Evolutionary conservation across 2,888 invertebrate species (phyloP).

Genomic region (Melieria picta): DNA sequence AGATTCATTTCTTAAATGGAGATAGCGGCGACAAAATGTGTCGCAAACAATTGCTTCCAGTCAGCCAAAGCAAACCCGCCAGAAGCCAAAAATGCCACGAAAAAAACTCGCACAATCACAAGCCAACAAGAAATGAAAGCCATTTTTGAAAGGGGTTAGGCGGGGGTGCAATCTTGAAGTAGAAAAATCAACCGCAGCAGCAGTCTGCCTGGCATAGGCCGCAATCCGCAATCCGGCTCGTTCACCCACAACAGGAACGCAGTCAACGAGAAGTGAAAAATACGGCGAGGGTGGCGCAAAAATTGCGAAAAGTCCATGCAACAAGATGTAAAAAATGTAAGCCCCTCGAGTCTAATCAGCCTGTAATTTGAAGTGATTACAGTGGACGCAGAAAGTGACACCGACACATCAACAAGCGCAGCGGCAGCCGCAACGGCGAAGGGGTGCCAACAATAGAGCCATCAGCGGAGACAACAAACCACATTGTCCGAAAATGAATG

Average conservation of each 20-base stretch:
- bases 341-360: constrained; percentile 49
- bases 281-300: constrained; percentile 23
- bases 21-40: constrained; percentile 46
- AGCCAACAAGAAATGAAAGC: constrained; percentile 31
- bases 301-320: background rate
- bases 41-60: constrained; percentile 47
- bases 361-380: constrained; percentile 50
- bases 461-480: constrained; percentile 5
- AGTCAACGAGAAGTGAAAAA: constrained; percentile 28
- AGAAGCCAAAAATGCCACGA: constrained; percentile 23
- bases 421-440: background rate
- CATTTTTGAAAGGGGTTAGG: constrained; percentile 21
- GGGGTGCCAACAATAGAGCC: background rate
- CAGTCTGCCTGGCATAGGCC: constrained; percentile 1
- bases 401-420: constrained; percentile 35
- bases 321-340: constrained; percentile 9
- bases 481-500: constrained; percentile 23
- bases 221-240: background rate
- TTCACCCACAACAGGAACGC: constrained; percentile 13
- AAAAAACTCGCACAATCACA: constrained; percentile 24
- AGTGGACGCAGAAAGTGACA: constrained; percentile 40
- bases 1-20: constrained; percentile 36
- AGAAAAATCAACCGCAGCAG: background rate
- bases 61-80: constrained; percentile 34
- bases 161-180: background rate